phyloP scores from a whole-genome alignment of 2,888 invertebrate species.

The Scaptomyza reducta region DNA sequence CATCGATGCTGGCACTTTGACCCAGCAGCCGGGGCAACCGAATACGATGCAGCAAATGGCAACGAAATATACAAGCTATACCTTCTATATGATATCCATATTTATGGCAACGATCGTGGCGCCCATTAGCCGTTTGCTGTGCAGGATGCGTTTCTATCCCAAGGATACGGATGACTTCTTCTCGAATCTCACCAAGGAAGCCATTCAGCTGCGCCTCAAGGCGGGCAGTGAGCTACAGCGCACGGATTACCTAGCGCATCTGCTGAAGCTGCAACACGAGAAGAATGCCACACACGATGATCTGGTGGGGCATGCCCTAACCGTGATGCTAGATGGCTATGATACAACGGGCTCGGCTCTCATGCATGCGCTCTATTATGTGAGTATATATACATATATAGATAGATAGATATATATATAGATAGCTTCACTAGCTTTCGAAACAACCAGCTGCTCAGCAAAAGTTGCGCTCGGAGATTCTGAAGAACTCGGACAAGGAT shows the following conservation, averaged over 20 bases:
- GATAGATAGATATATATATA: too few species aligned
- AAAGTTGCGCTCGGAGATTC: slow-evolving; percentile 74
- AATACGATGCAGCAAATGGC: slow-evolving; percentile 64
- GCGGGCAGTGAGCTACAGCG: slow-evolving; percentile 52
- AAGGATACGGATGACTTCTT: slow-evolving; percentile 87
- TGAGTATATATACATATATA: too few species aligned
- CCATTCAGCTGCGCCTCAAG: slow-evolving; percentile 68
- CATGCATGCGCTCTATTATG: slow-evolving; percentile 71
- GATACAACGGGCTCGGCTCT: slow-evolving; percentile 79
- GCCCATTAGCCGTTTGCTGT: slow-evolving; percentile 61
- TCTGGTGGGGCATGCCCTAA: slow-evolving; percentile 77
- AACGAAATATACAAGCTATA: slow-evolving; percentile 57
- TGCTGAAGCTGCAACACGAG: slow-evolving; percentile 74
- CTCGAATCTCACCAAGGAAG: slow-evolving; percentile 66
- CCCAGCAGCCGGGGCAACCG: slow-evolving; percentile 14
- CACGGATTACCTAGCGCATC: slow-evolving; percentile 77
- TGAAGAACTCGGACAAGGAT: slow-evolving; percentile 13
- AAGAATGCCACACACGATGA: slow-evolving; percentile 73
- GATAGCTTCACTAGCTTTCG: slow-evolving; percentile 62
- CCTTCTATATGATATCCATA: slow-evolving; percentile 56
- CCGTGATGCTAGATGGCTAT: slow-evolving; percentile 80
- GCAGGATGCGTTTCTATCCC: slow-evolving; percentile 63
- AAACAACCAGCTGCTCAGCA: slow-evolving; percentile 62
- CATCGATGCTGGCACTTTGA: slow-evolving; percentile 74
- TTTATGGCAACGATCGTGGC: slow-evolving; percentile 63